Conservation (phyloP, 2,888 invertebrate genomes). For the Caenorhabditis auriculariae region DNA sequence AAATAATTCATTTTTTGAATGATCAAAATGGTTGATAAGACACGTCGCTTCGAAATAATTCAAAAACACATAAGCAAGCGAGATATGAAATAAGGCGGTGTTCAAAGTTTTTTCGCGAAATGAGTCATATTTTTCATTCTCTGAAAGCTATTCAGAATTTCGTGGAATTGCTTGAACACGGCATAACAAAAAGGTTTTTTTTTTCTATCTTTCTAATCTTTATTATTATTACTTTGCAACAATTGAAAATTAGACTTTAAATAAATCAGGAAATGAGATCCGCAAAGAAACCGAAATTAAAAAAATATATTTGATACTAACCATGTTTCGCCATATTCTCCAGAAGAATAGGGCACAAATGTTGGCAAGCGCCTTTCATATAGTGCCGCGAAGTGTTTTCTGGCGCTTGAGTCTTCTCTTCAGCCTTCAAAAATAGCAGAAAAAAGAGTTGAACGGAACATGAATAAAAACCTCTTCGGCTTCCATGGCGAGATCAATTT, state of each 20-base stretch:
- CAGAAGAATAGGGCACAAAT: conserved; percentile 88
- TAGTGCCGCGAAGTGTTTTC: conserved; percentile 89
- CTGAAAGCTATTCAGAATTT: too few relatives aligned
- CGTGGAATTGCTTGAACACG: too few relatives aligned
- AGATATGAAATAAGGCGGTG: conserved; percentile 60
- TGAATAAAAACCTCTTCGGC: conserved; percentile 75
- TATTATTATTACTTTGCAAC: too few relatives aligned
- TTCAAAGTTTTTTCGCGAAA: too few relatives aligned
- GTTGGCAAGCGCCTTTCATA: conserved; percentile 95
- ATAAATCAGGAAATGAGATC: too few relatives aligned
- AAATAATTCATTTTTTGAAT: conserved; percentile 1
- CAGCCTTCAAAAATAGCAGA: conserved; percentile 69
- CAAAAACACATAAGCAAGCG: background rate
- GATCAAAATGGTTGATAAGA: conserved; percentile 16
- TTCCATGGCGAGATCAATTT: conserved; percentile 91
- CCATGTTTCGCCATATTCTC: conserved; percentile 87
- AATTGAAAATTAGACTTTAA: too few relatives aligned
- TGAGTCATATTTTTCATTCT: too few relatives aligned
- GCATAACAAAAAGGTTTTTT: too few relatives aligned
- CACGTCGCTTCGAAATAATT: conserved; percentile 20
- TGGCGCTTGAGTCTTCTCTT: conserved; percentile 90
- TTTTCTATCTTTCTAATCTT: too few relatives aligned
- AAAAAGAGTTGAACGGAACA: background rate
- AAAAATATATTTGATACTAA: too few relatives aligned
- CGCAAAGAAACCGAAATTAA: too few relatives aligned